Evolutionary conservation across 23 tunicate species (phyloP).

Genomic region (Diplosoma virens): DNA sequence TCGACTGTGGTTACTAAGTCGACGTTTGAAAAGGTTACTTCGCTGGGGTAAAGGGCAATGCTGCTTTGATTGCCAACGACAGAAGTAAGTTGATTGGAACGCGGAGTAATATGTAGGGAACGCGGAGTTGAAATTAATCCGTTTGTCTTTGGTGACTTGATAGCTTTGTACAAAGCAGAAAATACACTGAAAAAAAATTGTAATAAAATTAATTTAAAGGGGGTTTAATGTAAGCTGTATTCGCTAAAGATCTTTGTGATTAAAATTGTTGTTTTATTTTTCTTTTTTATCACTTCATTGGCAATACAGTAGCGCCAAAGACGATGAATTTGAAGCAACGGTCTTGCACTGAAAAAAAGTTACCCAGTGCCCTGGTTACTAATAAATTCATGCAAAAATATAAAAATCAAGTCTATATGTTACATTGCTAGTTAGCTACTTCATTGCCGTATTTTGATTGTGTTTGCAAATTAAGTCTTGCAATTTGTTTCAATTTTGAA

Average conservation of each 20-base stretch:
- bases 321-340: no score
- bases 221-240: neutral
- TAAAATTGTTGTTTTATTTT: no score
- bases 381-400: no score
- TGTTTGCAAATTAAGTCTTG: no score
- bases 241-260: neutral
- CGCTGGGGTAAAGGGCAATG: constrained; percentile 74
- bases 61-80: constrained; percentile 38
- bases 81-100: constrained; percentile 3
- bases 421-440: no score
- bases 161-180: constrained; percentile 67
- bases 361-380: no score
- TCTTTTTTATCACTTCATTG: no score
- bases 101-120: constrained; percentile 2
- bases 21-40: constrained; percentile 60
- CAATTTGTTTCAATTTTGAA: no score
- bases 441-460: no score
- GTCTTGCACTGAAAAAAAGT: no score
- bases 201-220: neutral
- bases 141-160: constrained; percentile 38
- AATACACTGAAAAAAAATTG: constrained; percentile 49
- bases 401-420: no score
- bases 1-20: constrained; percentile 71
- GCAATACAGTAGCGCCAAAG: no score
- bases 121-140: constrained; percentile 54